phyloP scores from a whole-genome alignment of 2,113 vertebrate species.

The Procavia capensis region DNA sequence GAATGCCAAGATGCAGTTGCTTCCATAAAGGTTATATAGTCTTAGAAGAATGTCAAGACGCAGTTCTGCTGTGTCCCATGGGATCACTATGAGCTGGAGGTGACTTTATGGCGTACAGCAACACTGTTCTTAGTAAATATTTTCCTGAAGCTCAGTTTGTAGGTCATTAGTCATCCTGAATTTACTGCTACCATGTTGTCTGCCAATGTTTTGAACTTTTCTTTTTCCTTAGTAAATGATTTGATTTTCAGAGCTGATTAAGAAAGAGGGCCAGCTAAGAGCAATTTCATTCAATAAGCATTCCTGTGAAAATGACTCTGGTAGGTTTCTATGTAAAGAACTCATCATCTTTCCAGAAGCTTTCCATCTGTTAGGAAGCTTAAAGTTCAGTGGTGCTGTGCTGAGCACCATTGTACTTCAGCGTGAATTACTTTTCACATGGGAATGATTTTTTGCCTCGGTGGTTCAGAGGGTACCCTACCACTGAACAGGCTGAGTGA shows the following conservation, averaged over 20 bases:
- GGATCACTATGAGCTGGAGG: not conserved
- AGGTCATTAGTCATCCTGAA: not conserved
- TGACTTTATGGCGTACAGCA: not conserved
- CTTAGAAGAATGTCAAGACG: not conserved
- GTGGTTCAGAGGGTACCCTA: not conserved
- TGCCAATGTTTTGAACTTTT: not conserved
- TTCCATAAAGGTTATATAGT: not conserved
- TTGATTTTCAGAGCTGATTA: not conserved
- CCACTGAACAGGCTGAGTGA: not conserved
- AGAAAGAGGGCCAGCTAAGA: not conserved
- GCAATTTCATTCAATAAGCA: not conserved
- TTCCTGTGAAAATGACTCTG: not conserved
- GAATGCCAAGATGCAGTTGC: not conserved
- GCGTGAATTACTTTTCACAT: not conserved
- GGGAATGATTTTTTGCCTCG: not conserved
- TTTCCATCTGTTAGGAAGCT: not conserved
- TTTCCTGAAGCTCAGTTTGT: not conserved
- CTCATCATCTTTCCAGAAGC: not conserved
- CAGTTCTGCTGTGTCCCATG: not conserved
- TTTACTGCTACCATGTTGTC: not conserved
- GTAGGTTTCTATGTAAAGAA: not conserved
- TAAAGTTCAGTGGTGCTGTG: not conserved
- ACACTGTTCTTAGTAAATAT: not conserved
- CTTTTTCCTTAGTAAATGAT: not conserved
- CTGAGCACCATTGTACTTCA: not conserved